Conservation (phyloP, 2,888 invertebrate species). For the Villa cingulata region DNA sequence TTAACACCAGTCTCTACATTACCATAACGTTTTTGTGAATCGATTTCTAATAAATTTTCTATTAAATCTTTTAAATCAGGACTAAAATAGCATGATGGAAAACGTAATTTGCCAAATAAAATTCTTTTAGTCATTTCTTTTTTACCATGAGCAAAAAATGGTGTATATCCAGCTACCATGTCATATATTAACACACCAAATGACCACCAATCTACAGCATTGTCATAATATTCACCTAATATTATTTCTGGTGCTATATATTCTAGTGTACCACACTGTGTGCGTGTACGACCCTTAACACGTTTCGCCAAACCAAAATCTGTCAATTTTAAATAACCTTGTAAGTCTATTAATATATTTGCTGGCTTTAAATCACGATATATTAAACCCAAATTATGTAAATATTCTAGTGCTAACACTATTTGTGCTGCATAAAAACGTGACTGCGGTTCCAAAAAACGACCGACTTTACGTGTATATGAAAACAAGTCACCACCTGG, state of each 20-base stretch:
- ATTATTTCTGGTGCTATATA: conserved; percentile 83
- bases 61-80: conserved; percentile 96
- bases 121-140: conserved; percentile 99
- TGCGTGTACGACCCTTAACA: conserved; percentile 99
- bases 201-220: conserved; percentile 99
- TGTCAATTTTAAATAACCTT: conserved; percentile 96
- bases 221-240: conserved; percentile 88
- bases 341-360: conserved; percentile 90
- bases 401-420: conserved; percentile 97
- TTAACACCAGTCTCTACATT: conserved; percentile 98
- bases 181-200: conserved; percentile 95
- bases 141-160: conserved; percentile 99
- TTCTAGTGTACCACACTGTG: conserved; percentile 97
- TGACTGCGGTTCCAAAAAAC: conserved; percentile 96
- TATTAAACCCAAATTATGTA: conserved; percentile 97
- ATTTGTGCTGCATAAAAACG: conserved; percentile 99
- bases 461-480: conserved; percentile 92
- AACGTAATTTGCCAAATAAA: conserved; percentile 96
- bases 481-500: conserved; percentile 99
- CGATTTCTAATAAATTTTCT: conserved; percentile 88
- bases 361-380: conserved; percentile 98
- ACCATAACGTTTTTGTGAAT: conserved; percentile 96
- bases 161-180: conserved; percentile 99
- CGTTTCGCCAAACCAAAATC: conserved; percentile 99
- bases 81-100: conserved; percentile 98